Evolutionary conservation across 2,797 vertebrate genomes (phyloP).

Genomic region (Sebastes minor): DNA sequence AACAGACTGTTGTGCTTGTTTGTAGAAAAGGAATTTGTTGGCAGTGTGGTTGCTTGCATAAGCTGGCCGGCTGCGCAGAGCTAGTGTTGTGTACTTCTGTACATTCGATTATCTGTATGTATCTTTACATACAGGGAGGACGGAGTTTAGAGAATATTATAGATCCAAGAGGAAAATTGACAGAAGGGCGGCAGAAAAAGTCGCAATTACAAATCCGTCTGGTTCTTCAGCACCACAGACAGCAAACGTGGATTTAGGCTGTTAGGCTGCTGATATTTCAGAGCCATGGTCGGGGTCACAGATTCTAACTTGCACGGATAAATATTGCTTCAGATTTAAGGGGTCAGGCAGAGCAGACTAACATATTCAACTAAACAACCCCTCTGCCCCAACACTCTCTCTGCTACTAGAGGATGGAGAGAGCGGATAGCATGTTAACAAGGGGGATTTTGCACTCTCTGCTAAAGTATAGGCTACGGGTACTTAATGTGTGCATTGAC

Average conservation of each 20-base stretch:
- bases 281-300: not conserved
- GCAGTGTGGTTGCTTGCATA: not conserved
- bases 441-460: not conserved
- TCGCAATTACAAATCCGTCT: not conserved
- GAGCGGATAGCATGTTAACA: not conserved
- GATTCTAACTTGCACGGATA: not conserved
- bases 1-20: constrained; percentile 1
- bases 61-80: not conserved
- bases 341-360: not conserved
- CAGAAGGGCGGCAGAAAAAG: not conserved
- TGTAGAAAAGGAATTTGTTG: not conserved
- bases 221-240: not conserved
- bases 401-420: not conserved
- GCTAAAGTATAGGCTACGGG: not conserved
- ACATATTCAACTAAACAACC: not conserved
- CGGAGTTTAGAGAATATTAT: not conserved
- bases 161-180: not conserved
- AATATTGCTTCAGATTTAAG: not conserved
- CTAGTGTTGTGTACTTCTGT: not conserved
- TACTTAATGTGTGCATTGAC: not conserved
- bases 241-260: not conserved
- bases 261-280: not conserved
- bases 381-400: not conserved
- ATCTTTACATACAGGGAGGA: not conserved
- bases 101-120: not conserved